Evolutionary conservation across 37 sponge, comb jelly and placozoan genomes (phyloP).

Genomic region (Halisarca cf. caerulea): DNA sequence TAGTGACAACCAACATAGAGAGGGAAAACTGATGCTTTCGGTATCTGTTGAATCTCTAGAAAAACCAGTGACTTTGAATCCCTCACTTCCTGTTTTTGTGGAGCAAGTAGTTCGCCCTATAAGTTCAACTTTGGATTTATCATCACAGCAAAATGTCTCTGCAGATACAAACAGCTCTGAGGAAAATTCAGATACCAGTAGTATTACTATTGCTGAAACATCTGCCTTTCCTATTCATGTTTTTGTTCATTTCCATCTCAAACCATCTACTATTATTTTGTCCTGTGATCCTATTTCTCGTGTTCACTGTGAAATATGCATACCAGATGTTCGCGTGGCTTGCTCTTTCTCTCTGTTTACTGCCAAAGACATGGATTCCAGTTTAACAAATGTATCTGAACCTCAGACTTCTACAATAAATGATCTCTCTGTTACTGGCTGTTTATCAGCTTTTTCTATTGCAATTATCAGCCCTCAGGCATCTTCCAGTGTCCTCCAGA

Average conservation of each 20-base stretch:
- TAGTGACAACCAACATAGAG: constrained; percentile 39
- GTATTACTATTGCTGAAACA: constrained; percentile 22
- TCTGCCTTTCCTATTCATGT: constrained; percentile 89
- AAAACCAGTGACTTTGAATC: constrained; percentile 61
- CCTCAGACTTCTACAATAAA: constrained; percentile 42
- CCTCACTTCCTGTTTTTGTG: constrained; percentile 79
- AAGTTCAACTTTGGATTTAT: constrained; percentile 29
- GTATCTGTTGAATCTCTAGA: constrained; percentile 65
- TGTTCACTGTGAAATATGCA: constrained; percentile 76
- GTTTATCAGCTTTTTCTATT: constrained; percentile 60
- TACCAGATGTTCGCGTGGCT: constrained; percentile 73
- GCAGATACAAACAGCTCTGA: neutral
- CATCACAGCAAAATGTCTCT: constrained; percentile 14
- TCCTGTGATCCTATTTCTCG: constrained; percentile 85
- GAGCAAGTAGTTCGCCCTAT: constrained; percentile 84
- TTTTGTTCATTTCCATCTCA: constrained; percentile 62
- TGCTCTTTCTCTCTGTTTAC: constrained; percentile 77
- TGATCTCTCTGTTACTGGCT: constrained; percentile 68
- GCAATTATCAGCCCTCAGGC: constrained; percentile 47
- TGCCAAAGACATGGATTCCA: constrained; percentile 2
- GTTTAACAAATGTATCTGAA: neutral
- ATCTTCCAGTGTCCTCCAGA: neutral
- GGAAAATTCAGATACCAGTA: neutral
- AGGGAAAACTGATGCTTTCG: constrained; percentile 59
- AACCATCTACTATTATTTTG: constrained; percentile 79